Evolutionary conservation across 2,797 vertebrate genomes (phyloP), one percentile per base, ranked within the genome.

Genomic region (Melanotaenia pygmaea): DNA sequence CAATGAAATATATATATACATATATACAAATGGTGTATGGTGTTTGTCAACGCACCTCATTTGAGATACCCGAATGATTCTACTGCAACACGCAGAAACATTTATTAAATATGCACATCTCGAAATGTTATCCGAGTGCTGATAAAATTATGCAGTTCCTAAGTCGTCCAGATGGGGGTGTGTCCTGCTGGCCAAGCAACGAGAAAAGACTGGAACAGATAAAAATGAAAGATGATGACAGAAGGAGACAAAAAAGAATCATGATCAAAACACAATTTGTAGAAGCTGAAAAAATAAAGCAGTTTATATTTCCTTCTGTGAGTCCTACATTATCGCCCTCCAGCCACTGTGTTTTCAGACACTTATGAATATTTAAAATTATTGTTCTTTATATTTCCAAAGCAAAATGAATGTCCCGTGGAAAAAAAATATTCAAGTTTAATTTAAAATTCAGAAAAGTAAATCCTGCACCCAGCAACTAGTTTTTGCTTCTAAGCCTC

Each of bases 81-180:
- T 8, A 4, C 1, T 59, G 10, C 58, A 54, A 38, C 45, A 18
- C 54, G 30, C 24, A 26, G 14, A 76, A 50, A 64, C 18, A 9
- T 1, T 2, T 65, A 69, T 24, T 75, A 65, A 53, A 1, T 6
- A 24, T n/a, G 34, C 53, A 50, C 38, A 51, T 62, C 50, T 9
- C 67, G 2, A 59, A 10, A 58, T 14, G 30, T 28, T 4, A 8
- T 5, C 8, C 2, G 12, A 14, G 57, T 56, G 54, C 43, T 22
- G 61, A 51, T 5, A 4, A 61, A 67, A 20, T 4, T 68, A 1
- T 94, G 94, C 79, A 91, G 63, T 94, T 84, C 91, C 88, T 54
- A 1, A 14, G 2, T 59, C 81, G 86, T 89, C 94, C 94, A 94
- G 91, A 89, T 62, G 94, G 90, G 93, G 93, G 94, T 84, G 85